Evolutionary conservation across 2,113 vertebrate species (phyloP), one percentile per base, ranked within the genome.

Genomic region (Hirundichthys speculiger): DNA sequence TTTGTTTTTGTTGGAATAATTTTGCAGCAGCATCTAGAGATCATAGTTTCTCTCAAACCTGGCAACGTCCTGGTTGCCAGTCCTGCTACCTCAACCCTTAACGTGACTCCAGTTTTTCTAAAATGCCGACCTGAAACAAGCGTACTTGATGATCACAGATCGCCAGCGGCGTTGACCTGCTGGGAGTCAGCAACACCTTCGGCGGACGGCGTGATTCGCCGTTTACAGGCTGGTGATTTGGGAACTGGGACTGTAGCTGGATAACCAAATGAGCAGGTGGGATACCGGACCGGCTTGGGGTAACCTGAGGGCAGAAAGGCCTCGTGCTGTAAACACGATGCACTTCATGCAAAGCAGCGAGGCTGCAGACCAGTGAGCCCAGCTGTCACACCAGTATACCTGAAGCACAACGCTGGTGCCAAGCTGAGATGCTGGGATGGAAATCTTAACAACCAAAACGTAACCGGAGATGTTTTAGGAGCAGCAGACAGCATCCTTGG

Each of bases 261-360:
- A 82, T 85, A 89, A 78, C 38, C 88, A 89, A 87, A 86, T 86
- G 54, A 76, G 69, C 57, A 62, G 61, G 15, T 16, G 15, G 52
- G 40, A 51, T 41, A 67, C 57, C 68, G 50, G 52, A 14, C 51
- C 57, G 47, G 21, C 9, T 34, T 48, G 18, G 62, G 64, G 55
- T 79, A 56, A 75, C 46, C 54, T 73, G 52, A 78, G 70, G 58
- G 73, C 78, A 84, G 64, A 67, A 57, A 77, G 58, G 54, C 18
- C 69, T 84, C 78, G 50, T 66, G 57, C 80, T 85, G 76, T 83
- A 83, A 89, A 90, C 86, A 86, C 22, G 34, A 83, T 79, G 77
- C 58, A 69, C 15, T 41, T 52, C 71, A 92, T 91, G 91, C 90
- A 90, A 92, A 91, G 65, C 89, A 86, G 73, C 65, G 69, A 84